phyloP scores from a whole-genome alignment of 2,888 invertebrate species.

The Meghimatium bilineatum region DNA sequence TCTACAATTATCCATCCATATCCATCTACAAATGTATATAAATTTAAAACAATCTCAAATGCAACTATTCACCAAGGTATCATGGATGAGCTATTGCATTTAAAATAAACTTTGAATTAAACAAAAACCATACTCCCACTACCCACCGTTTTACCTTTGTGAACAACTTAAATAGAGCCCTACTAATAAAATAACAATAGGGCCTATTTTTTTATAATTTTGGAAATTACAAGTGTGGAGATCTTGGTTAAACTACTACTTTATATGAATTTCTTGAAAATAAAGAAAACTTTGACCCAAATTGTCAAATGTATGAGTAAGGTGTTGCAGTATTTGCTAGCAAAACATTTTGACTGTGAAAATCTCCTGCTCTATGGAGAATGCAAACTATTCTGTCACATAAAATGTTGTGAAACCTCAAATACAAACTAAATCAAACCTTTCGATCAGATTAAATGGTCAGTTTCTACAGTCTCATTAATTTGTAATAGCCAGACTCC shows the following conservation, averaged over 20 bases:
- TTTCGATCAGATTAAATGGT: neutral
- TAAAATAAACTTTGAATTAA: no score
- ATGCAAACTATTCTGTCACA: neutral
- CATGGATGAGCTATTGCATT: no score
- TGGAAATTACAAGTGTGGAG: neutral
- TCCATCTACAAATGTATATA: no score
- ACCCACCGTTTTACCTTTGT: no score
- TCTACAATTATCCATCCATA: no score
- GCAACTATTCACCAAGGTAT: no score
- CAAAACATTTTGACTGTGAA: neutral
- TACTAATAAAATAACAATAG: no score
- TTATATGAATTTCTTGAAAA: neutral
- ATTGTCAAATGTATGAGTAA: constrained; percentile 14
- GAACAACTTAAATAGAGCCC: no score
- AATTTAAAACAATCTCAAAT: no score
- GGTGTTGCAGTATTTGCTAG: constrained; percentile 19
- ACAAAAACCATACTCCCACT: no score
- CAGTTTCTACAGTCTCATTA: neutral
- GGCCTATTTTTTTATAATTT: no score
- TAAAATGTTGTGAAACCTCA: neutral
- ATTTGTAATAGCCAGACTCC: neutral
- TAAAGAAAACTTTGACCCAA: neutral
- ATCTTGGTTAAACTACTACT: neutral
- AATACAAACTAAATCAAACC: constrained; percentile 1
- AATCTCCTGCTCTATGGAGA: neutral